These are phyloP conservation scores for Hydriomena furcata DNA, from an alignment of 2,888 invertebrate species.

Conservation along the genomic window DNA sequence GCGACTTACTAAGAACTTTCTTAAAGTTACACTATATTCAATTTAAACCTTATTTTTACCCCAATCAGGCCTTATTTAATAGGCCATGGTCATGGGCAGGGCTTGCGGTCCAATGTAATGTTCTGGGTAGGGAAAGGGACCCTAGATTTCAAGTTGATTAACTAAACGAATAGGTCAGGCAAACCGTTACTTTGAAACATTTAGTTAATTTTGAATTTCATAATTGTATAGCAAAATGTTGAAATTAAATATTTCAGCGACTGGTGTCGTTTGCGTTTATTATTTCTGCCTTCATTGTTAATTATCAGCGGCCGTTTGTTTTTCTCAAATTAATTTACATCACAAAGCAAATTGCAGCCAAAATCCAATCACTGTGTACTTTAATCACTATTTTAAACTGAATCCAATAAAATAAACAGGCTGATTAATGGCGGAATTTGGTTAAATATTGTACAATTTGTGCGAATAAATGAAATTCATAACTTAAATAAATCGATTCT, in stretches of 20 bases:
- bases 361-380: conserved; percentile 8
- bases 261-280: not conserved
- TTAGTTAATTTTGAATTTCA: no score
- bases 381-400: conserved; percentile 5
- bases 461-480: conserved; percentile 3
- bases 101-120: no score
- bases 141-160: no score
- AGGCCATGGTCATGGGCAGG: no score
- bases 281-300: not conserved
- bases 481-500: conserved; percentile 1
- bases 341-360: conserved; percentile 10
- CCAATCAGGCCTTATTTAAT: no score
- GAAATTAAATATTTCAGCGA: not conserved
- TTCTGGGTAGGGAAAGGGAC: no score
- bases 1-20: no score
- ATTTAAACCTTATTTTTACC: no score
- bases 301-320: conserved; percentile 5
- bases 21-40: no score
- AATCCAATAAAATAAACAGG: conserved; percentile 13
- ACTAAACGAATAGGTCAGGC: no score
- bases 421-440: conserved; percentile 7
- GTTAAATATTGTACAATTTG: conserved; percentile 14
- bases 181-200: no score
- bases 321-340: conserved; percentile 16
- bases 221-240: no score